phyloP scores from a whole-genome alignment of 2,888 invertebrate species.

The Alsophila aescularia region DNA sequence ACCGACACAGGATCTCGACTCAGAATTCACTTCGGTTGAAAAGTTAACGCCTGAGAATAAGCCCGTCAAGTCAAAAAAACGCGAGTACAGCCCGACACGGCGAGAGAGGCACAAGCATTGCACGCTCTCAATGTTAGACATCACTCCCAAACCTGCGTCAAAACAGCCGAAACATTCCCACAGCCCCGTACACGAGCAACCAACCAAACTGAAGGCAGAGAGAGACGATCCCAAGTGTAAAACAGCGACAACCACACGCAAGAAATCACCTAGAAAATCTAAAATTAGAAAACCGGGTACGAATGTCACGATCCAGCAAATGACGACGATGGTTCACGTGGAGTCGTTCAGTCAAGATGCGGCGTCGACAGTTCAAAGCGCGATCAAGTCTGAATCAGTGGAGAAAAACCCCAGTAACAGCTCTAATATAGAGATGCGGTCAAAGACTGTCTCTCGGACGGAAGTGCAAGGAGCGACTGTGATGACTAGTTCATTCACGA shows the following conservation, averaged over 20 bases:
- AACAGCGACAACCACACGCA: slow-evolving; percentile 2
- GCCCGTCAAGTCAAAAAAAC: slow-evolving; percentile 52
- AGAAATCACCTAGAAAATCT: slow-evolving; percentile 28
- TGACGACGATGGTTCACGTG: slow-evolving; percentile 50
- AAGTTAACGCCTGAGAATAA: slow-evolving; percentile 36
- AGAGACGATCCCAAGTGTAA: slow-evolving; percentile 23
- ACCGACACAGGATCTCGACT: slow-evolving; percentile 35
- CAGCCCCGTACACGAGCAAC: slow-evolving; percentile 28
- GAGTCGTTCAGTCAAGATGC: slow-evolving; percentile 17
- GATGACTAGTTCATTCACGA: slow-evolving; percentile 42
- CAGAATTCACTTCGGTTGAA: slow-evolving; percentile 35
- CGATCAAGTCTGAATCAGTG: background rate
- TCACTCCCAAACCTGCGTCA: slow-evolving; percentile 61
- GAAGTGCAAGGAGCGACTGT: background rate
- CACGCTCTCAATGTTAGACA: slow-evolving; percentile 38
- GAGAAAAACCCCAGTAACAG: background rate
- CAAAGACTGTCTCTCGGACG: background rate
- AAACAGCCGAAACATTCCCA: slow-evolving; percentile 64
- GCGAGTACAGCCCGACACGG: slow-evolving; percentile 53
- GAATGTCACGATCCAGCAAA: slow-evolving; percentile 51
- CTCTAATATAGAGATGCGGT: background rate
- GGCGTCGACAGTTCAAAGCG: background rate
- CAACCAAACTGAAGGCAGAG: slow-evolving; percentile 22
- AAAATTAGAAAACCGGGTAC: slow-evolving; percentile 35
- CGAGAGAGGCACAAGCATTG: slow-evolving; percentile 34